Evolutionary conservation across 37 sponge, comb jelly and placozoan species (phyloP).

Genomic region (Oopsacas minuta): DNA sequence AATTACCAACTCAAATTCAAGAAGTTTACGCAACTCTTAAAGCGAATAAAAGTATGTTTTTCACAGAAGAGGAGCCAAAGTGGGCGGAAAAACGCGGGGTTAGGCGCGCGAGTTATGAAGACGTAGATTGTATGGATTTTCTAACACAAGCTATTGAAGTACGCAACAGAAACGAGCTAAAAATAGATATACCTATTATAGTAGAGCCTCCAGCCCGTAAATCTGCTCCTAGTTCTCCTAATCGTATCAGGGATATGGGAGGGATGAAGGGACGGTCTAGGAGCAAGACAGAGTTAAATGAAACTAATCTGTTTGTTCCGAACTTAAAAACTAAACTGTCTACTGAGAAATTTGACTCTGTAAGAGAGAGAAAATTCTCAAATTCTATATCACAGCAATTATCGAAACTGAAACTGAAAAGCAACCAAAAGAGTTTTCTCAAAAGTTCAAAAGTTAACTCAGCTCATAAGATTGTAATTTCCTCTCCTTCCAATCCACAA

Average conservation of each 20-base stretch:
- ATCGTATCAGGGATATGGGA: background rate
- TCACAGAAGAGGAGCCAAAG: background rate
- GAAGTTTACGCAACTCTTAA: background rate
- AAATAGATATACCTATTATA: background rate
- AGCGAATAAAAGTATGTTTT: conserved; percentile 4
- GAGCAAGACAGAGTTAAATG: background rate
- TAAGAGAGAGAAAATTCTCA: background rate
- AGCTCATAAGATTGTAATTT: background rate
- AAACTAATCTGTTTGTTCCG: background rate
- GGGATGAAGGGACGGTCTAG: background rate
- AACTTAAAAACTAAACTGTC: background rate
- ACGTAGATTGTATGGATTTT: conserved; percentile 11
- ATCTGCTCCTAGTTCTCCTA: conserved; percentile 12
- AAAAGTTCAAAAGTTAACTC: background rate
- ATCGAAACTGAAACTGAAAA: background rate
- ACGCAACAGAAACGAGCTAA: background rate
- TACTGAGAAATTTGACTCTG: background rate
- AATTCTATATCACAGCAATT: background rate
- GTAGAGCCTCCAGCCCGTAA: background rate
- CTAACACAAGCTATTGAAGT: conserved; percentile 8
- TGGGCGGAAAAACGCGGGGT: background rate
- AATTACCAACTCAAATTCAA: background rate
- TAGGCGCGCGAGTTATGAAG: background rate
- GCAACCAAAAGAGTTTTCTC: background rate
- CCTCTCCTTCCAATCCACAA: background rate